These are phyloP conservation scores for Drosophila parvula DNA, from an alignment of 1,140 invertebrate genomes.

Conservation along the genomic window DNA sequence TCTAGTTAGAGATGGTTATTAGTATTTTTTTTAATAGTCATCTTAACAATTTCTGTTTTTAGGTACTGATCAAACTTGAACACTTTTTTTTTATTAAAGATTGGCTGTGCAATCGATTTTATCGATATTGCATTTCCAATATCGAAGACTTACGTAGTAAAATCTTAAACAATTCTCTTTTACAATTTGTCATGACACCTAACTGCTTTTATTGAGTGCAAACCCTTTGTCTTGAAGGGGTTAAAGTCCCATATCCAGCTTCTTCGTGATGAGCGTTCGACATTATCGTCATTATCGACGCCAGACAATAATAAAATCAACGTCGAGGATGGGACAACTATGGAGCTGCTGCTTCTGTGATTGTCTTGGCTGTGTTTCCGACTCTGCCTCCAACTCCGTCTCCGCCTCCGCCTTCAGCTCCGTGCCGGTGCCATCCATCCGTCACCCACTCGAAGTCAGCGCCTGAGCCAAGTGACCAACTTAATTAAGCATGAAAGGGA, in stretches of 20 bases:
- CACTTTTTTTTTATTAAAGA: no score
- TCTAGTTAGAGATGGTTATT: no score
- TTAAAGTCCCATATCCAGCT: constrained; percentile 18
- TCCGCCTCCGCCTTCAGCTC: not conserved
- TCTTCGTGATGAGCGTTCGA: constrained; percentile 44
- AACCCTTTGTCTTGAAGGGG: not conserved
- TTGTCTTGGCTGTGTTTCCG: constrained; percentile 21
- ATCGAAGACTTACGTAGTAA: no score
- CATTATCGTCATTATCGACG: constrained; percentile 58
- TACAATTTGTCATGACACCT: not conserved
- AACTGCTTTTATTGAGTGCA: not conserved
- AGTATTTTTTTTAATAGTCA: no score
- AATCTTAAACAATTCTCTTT: no score
- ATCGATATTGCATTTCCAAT: no score
- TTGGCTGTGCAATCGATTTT: no score
- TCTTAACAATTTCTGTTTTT: no score
- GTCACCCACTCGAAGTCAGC: constrained; percentile 74
- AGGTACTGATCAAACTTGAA: no score
- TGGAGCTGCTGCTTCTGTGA: constrained; percentile 4
- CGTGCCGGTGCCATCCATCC: constrained; percentile 25
- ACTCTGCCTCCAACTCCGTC: constrained; percentile 3
- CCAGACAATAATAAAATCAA: constrained; percentile 18
- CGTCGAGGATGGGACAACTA: constrained; percentile 6
- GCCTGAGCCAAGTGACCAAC: constrained; percentile 76
- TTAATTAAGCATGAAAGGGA: constrained; percentile 78